Base-by-base conservation (phyloP, 2,113 vertebrate species). In the Hyla sarda region DNA sequence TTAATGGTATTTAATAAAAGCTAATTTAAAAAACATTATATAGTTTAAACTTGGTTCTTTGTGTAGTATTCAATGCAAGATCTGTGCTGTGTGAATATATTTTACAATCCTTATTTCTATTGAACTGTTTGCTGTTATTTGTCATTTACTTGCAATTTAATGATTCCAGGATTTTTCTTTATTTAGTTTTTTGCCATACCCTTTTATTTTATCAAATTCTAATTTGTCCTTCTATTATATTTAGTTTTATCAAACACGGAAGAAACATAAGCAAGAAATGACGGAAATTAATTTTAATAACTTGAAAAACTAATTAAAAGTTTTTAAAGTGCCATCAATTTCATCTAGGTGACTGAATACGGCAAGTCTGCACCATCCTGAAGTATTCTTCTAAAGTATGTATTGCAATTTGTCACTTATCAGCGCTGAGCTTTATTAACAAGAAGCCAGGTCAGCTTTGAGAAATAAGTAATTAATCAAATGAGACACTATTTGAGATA, bases 391-490 rank as follows among this genome's bases (percentile, higher is more conserved):
- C 8, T 62, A 65, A 77, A 84, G 76, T 28, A n/a, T 54, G 73
- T 78, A 77, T 48, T 71, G 34, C 32, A 41, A 71, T 71, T 41
- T 78, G 74, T 78, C 74, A 54, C 74, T 84, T 84, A 86, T 86
- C 85, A 73, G 50, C 69, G 47, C 25, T 25, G 10, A 73, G 65
- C 67, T 81, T 62, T 86, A 86, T 86, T 82, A 86, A 82, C 37
- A 69, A 73, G 41, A 60, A 58, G 69, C n/a, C 11, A 41, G 54
- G 52, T 37, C 78, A 48, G 45, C 54, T 41, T 48, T 86, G 37
- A 73, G 37, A 56, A 86, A 74, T 82, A 73, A 86, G 85, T 71
- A 86, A 86, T 86, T 86, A 86, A 86, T 86, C 85, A 86, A 86
- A 86, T 74, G 65, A 86, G 85, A 82, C 85, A 73, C 71, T 62